Conservation (phyloP, 2,797 vertebrate species). For the Clarias fuscus region DNA sequence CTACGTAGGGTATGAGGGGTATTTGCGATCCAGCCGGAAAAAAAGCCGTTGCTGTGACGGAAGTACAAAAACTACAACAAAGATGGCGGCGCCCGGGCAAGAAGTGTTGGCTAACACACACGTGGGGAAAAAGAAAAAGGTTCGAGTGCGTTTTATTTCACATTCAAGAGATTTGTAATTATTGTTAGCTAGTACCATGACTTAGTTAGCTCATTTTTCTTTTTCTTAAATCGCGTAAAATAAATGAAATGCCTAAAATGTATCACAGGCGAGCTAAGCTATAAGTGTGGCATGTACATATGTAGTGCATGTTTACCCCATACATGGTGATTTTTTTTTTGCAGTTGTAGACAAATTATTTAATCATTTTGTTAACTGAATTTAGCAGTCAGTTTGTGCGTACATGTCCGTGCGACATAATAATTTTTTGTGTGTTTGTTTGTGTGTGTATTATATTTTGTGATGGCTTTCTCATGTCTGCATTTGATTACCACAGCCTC, state of each 20-base stretch:
- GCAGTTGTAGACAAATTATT: not conserved
- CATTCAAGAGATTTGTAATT: not conserved
- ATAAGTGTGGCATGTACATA: not conserved
- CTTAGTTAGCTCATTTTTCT: not conserved
- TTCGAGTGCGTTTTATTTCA: conserved; percentile 23
- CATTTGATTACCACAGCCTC: conserved; percentile 50
- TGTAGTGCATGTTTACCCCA: too few species aligned
- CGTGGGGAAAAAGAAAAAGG: conserved; percentile 75
- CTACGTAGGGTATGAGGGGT: not conserved
- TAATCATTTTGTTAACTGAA: not conserved
- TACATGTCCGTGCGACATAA: not conserved
- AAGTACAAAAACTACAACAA: conserved; percentile 63
- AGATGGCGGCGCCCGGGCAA: conserved; percentile 69
- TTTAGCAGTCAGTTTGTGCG: not conserved
- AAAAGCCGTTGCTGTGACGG: conserved; percentile 6
- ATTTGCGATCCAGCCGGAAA: conserved; percentile 1
- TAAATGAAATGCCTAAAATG: not conserved
- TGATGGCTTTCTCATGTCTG: not conserved
- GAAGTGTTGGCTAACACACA: conserved; percentile 51
- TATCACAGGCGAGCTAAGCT: not conserved
- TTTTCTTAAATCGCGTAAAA: not conserved
- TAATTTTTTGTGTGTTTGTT: too few species aligned
- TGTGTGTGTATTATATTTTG: not conserved
- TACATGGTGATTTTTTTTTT: not conserved
- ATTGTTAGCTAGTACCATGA: not conserved